These are phyloP conservation scores for Paracanthobrama guichenoti DNA, from an alignment of 2,113 vertebrate species.

Conservation along the genomic window DNA sequence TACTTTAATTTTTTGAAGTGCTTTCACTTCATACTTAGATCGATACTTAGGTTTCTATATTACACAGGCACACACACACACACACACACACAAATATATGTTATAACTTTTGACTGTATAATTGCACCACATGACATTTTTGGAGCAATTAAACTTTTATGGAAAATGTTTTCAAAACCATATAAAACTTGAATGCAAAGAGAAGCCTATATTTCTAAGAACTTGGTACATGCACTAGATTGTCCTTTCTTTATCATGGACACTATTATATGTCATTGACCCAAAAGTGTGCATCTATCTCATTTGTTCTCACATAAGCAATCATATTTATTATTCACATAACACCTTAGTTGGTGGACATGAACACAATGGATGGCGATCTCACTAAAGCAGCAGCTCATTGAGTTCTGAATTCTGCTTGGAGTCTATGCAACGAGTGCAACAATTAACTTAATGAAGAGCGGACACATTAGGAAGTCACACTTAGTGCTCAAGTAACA, in stretches of 20 bases:
- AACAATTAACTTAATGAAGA: constrained; percentile 78
- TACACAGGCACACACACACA: no score
- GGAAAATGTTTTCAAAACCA: background rate
- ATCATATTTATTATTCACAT: background rate
- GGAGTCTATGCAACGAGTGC: constrained; percentile 62
- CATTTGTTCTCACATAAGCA: background rate
- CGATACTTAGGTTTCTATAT: no score
- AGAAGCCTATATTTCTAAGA: background rate
- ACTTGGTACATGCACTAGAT: no score
- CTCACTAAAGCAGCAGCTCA: constrained; percentile 68
- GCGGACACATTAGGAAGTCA: constrained; percentile 66
- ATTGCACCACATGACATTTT: no score
- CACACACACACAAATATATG: no score
- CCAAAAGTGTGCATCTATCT: background rate
- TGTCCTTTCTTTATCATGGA: no score
- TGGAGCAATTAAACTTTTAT: no score
- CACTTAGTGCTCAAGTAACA: constrained; percentile 73
- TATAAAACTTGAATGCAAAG: background rate
- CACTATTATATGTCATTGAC: background rate
- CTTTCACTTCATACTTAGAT: no score
- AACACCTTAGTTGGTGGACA: background rate
- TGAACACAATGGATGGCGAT: background rate
- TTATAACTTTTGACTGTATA: no score
- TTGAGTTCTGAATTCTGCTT: constrained; percentile 70
- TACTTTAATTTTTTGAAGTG: no score